These are phyloP conservation scores for Karalla daura DNA, from an alignment of 2,797 vertebrate species.

Conservation along the genomic window DNA sequence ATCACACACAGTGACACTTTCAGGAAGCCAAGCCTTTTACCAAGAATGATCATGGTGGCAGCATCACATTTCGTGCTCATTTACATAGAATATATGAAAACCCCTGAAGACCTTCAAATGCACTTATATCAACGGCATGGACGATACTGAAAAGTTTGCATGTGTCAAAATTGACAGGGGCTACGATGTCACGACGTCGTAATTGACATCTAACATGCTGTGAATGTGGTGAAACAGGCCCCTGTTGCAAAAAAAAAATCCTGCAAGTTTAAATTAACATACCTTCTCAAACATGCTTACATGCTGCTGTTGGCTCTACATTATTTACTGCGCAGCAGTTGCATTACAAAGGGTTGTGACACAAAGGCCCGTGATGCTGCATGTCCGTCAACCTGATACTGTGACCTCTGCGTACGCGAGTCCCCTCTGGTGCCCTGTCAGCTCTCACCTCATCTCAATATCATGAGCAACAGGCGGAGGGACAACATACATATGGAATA, in stretches of 20 bases:
- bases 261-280: not conserved
- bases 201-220: not conserved
- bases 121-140: too few species aligned
- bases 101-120: too few species aligned
- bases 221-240: not conserved
- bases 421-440: not conserved
- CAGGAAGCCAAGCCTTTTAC: too few species aligned
- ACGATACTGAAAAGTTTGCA: too few species aligned
- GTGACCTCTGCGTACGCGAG: conserved; percentile 15
- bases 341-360: conserved; percentile 26
- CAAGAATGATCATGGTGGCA: too few species aligned
- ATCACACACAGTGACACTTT: too few species aligned
- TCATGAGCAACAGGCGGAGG: not conserved
- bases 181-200: not conserved
- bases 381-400: conserved; percentile 19
- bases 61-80: too few species aligned
- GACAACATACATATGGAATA: not conserved
- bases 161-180: too few species aligned
- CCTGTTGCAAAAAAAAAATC: not conserved
- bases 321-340: conserved; percentile 22
- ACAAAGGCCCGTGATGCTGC: conserved; percentile 11
- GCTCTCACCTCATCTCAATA: not conserved
- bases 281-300: not conserved
- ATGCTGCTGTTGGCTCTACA: conserved; percentile 1
- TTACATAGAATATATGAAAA: too few species aligned